phyloP scores from a whole-genome alignment of 1,140 invertebrate genomes.

The Aphaenogaster rudis region DNA sequence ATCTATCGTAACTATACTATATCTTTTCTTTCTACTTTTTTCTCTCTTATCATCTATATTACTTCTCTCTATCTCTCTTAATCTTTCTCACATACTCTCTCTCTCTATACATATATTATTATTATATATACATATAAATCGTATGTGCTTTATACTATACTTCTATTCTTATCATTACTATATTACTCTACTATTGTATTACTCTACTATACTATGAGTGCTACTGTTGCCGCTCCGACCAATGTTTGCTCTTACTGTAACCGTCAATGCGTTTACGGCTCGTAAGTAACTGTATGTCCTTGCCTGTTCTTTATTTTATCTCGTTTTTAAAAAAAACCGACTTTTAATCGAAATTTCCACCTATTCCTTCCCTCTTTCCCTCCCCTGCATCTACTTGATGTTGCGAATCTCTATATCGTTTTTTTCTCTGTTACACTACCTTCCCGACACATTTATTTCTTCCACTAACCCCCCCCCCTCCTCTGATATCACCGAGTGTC shows the following conservation, averaged over 20 bases:
- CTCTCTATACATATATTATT: constrained; percentile 61
- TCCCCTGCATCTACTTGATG: neutral
- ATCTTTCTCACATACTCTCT: constrained; percentile 62
- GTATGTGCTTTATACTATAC: constrained; percentile 72
- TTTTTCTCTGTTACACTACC: constrained; percentile 25
- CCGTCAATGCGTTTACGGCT: constrained; percentile 52
- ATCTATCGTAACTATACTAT: constrained; percentile 52
- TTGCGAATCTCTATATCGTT: constrained; percentile 23
- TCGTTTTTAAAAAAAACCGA: constrained; percentile 34
- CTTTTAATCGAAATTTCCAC: constrained; percentile 41
- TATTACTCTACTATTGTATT: constrained; percentile 72
- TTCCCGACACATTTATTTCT: constrained; percentile 36
- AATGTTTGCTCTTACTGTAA: constrained; percentile 58
- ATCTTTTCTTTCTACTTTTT: constrained; percentile 39
- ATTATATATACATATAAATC: constrained; percentile 65
- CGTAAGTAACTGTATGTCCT: constrained; percentile 57
- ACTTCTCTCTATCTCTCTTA: constrained; percentile 60
- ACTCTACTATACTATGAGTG: constrained; percentile 69
- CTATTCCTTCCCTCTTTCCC: neutral
- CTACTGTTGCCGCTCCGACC: constrained; percentile 63
- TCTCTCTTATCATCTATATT: constrained; percentile 47
- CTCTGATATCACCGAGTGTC: constrained; percentile 64
- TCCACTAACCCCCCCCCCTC: neutral
- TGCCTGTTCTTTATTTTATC: constrained; percentile 52
- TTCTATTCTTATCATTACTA: constrained; percentile 74